These are phyloP conservation scores for Mesocentrotus franciscanus DNA, from an alignment of 53 echinoderm and acorn worm genomes.

Conservation along the genomic window DNA sequence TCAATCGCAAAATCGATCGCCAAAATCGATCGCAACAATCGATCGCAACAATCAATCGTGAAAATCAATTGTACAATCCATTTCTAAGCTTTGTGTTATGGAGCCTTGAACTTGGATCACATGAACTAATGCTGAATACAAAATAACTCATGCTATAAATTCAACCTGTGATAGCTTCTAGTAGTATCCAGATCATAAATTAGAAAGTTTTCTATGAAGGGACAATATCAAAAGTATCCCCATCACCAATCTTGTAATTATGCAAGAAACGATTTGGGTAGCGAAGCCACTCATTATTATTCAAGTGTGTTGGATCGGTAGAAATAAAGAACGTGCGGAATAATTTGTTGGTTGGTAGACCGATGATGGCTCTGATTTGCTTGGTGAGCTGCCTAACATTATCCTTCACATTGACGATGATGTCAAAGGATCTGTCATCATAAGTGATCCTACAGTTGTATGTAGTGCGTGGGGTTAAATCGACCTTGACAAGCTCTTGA, in stretches of 20 bases:
- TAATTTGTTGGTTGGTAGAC: conserved; percentile 64
- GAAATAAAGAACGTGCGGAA: conserved; percentile 54
- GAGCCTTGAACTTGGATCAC: no score
- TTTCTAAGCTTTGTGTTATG: no score
- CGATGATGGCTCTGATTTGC: conserved; percentile 69
- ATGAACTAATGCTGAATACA: no score
- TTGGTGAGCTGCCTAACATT: conserved; percentile 76
- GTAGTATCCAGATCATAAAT: no score
- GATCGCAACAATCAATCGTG: no score
- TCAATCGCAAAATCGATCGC: no score
- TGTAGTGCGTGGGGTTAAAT: conserved; percentile 66
- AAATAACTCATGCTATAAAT: no score
- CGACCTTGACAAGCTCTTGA: conserved; percentile 74
- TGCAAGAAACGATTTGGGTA: not conserved
- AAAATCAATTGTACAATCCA: no score
- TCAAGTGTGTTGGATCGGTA: not conserved
- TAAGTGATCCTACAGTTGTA: conserved; percentile 71
- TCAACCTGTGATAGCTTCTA: no score
- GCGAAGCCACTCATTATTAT: not conserved
- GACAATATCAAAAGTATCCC: not conserved
- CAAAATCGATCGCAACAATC: no score
- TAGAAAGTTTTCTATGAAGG: not conserved
- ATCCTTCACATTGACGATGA: conserved; percentile 73
- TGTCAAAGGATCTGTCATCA: conserved; percentile 47
- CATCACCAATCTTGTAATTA: conserved; percentile 52